A percentile compares a stretch with the other conserved stretches of the same genome.
Evolutionary conservation across 1,140 invertebrate genomes (phyloP).

Genomic region (Brachystomella parvula): DNA sequence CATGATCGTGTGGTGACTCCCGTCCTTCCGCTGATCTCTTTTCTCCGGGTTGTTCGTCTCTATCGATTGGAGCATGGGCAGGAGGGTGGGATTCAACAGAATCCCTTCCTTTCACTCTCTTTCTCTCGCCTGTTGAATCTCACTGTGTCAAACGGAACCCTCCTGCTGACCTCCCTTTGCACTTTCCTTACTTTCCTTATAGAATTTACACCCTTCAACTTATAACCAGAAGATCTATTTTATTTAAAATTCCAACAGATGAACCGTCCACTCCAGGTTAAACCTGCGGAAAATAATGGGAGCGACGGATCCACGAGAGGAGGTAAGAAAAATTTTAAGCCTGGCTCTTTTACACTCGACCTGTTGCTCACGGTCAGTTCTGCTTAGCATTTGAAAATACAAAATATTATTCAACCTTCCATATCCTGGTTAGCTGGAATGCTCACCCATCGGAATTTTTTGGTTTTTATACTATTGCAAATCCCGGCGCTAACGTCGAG

Average conservation of each 20-base stretch:
- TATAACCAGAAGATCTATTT: background rate
- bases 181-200: no score
- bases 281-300: conserved; percentile 71
- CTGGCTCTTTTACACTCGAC: no score
- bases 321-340: conserved; percentile 56
- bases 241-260: conserved; percentile 65
- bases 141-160: background rate
- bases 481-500: no score
- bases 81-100: background rate
- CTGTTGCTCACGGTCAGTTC: background rate
- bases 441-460: no score
- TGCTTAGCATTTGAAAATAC: conserved; percentile 49
- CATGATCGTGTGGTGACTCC: no score
- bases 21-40: no score
- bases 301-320: conserved; percentile 74
- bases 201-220: background rate
- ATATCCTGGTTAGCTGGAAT: no score
- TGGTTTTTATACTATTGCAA: no score
- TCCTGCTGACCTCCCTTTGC: background rate
- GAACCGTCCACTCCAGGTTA: conserved; percentile 99
- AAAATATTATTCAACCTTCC: background rate
- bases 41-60: background rate
- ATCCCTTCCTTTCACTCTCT: no score
- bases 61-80: background rate
- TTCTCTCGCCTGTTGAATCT: background rate